phyloP scores from a whole-genome alignment of 2,113 vertebrate genomes.

The Grammatotria lemairii region DNA sequence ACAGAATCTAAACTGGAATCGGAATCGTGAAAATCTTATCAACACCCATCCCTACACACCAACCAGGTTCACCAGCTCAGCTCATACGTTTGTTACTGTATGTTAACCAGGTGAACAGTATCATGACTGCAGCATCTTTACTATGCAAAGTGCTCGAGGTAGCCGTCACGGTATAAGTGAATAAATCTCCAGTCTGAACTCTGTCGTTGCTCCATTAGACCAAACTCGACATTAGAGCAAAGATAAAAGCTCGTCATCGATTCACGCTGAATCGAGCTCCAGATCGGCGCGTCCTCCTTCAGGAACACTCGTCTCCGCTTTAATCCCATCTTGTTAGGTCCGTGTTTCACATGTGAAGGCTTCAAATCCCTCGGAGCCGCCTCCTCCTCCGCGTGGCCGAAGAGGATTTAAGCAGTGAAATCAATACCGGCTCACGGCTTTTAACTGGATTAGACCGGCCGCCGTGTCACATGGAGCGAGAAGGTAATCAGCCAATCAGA shows the following conservation, averaged over 20 bases:
- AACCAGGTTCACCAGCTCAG: background rate
- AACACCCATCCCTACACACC: background rate
- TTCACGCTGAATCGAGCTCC: background rate
- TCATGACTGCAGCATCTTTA: background rate
- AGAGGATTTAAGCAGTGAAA: background rate
- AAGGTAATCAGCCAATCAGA: background rate
- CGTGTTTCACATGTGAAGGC: background rate
- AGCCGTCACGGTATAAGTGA: background rate
- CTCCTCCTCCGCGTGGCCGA: background rate
- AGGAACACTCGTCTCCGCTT: background rate
- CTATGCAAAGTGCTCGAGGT: background rate
- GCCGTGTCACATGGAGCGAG: background rate
- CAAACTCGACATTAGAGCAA: background rate
- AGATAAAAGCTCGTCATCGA: background rate
- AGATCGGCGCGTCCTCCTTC: background rate
- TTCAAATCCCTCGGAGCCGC: background rate
- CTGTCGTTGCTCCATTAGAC: background rate
- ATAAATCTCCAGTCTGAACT: background rate
- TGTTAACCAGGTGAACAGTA: background rate
- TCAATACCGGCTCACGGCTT: background rate
- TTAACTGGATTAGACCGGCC: background rate
- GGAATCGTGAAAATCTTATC: too few species aligned
- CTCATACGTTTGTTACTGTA: background rate
- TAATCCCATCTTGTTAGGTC: background rate
- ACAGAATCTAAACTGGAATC: too few species aligned